Conservation (phyloP, 2,113 vertebrate species). For the Melierax canorus region DNA sequence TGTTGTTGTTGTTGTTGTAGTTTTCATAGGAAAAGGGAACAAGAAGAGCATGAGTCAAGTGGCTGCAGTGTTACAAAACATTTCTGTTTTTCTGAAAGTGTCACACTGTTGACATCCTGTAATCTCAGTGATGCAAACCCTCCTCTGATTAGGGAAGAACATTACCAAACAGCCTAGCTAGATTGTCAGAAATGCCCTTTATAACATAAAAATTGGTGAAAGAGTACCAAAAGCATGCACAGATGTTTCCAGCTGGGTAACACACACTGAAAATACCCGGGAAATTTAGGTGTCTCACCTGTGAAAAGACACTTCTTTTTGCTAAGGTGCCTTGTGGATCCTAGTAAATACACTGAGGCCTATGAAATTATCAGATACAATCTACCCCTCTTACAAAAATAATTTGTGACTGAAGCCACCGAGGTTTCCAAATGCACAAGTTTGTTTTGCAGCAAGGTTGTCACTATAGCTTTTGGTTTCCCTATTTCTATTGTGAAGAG, state of each 20-base stretch:
- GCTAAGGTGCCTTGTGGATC: background rate
- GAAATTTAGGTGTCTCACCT: background rate
- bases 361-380: background rate
- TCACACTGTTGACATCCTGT: background rate
- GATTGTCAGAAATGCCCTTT: background rate
- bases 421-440: background rate
- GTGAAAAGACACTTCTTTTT: background rate
- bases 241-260: background rate
- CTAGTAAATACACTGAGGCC: background rate
- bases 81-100: constrained; percentile 10
- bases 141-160: background rate
- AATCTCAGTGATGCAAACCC: background rate
- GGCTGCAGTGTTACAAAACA: background rate
- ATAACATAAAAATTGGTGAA: background rate
- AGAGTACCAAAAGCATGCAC: background rate
- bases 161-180: background rate
- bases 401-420: background rate
- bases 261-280: background rate
- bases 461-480: background rate
- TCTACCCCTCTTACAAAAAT: background rate
- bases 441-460: background rate
- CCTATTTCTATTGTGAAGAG: background rate
- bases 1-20: background rate
- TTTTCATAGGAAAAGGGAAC: constrained; percentile 14
- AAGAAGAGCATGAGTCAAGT: background rate